phyloP scores from a whole-genome alignment of 1,140 invertebrate genomes.

The Hycleus phaleratus region DNA sequence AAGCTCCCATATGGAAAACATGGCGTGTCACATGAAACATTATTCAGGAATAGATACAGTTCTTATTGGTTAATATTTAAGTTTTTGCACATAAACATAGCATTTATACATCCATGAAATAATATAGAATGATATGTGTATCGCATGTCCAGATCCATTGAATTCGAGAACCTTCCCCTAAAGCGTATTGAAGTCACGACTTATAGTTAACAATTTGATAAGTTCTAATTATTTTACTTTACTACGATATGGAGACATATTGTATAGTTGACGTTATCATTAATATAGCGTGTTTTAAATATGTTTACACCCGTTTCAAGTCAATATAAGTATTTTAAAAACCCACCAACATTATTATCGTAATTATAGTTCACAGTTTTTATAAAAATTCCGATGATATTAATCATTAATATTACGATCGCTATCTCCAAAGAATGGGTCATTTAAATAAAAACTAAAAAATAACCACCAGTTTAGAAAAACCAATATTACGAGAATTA shows the following conservation, averaged over 20 bases:
- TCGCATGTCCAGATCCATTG: conserved; percentile 13
- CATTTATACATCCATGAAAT: no score
- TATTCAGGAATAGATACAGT: conserved; percentile 4
- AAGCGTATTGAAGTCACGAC: conserved; percentile 14
- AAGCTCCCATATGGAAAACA: neutral
- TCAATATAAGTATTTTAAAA: no score
- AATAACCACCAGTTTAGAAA: no score
- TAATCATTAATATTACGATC: no score
- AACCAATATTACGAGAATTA: no score
- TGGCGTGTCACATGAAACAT: conserved; percentile 17
- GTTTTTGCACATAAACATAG: conserved; percentile 15
- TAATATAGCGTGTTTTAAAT: conserved; percentile 6
- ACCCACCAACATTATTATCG: no score
- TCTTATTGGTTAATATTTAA: neutral
- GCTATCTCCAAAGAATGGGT: no score
- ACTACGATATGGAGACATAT: conserved; percentile 10
- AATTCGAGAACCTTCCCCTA: neutral
- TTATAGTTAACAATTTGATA: conserved; percentile 8
- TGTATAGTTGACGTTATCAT: conserved; percentile 9
- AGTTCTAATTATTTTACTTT: conserved; percentile 11
- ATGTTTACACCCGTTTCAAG: no score
- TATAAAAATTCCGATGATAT: no score
- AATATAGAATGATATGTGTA: no score
- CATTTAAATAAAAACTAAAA: no score
- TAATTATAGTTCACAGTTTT: no score